phyloP scores from a whole-genome alignment of 2,113 vertebrate genomes.

The Epinephelus lanceolatus region DNA sequence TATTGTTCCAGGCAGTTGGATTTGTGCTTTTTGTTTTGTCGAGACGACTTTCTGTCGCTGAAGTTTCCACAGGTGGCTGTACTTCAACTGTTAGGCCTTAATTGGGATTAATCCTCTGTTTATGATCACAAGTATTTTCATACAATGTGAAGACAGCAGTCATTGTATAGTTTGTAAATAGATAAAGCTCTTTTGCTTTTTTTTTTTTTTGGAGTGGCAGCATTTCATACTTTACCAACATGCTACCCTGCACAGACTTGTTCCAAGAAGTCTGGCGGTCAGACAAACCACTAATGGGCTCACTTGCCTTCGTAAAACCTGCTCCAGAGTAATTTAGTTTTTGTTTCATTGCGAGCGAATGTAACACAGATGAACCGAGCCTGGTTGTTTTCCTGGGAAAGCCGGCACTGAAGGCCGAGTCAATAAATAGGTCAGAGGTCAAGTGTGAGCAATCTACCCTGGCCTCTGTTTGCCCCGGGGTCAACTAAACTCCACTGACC shows the following conservation, averaged over 20 bases:
- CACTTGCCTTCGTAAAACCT: constrained; percentile 2
- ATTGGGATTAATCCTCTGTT: neutral
- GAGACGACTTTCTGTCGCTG: neutral
- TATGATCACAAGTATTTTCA: neutral
- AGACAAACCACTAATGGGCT: constrained; percentile 22
- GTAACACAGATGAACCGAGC: constrained; percentile 1
- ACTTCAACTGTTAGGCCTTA: neutral
- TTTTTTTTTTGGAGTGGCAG: neutral
- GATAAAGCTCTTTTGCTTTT: neutral
- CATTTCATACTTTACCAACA: neutral
- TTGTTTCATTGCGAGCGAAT: constrained; percentile 4
- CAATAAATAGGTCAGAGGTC: constrained; percentile 59
- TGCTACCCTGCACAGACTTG: constrained; percentile 14
- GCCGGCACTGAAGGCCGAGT: constrained; percentile 16
- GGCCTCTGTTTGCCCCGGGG: constrained; percentile 29
- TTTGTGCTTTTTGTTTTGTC: too few species aligned
- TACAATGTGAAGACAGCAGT: neutral
- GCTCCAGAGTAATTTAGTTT: neutral
- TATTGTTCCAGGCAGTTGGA: too few species aligned
- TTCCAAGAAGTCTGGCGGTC: constrained; percentile 16
- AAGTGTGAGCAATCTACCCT: constrained; percentile 46
- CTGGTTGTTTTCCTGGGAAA: constrained; percentile 24
- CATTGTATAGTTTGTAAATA: neutral
- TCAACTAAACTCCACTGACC: constrained; percentile 32
- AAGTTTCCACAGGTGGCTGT: neutral